Conservation (phyloP, 2,888 invertebrate genomes). For the Automeris io region DNA sequence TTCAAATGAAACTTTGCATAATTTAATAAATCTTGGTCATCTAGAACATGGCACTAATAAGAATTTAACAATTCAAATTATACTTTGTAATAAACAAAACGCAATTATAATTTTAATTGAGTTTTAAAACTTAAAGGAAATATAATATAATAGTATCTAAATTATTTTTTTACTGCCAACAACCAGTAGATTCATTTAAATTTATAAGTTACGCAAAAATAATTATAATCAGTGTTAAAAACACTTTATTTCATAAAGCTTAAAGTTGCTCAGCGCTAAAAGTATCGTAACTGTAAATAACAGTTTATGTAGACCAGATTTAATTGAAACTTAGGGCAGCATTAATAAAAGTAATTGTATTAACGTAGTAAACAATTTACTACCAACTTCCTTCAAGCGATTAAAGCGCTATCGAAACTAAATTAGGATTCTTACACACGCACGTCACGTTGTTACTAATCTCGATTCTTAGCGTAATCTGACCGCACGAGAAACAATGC, state of each 20-base stretch:
- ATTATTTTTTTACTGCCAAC: no score
- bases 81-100: no score
- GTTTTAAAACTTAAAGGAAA: no score
- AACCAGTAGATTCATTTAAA: no score
- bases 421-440: conserved; percentile 53
- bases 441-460: conserved; percentile 69
- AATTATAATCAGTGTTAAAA: no score
- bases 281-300: not conserved
- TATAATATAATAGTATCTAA: no score
- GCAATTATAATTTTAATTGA: no score
- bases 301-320: not conserved
- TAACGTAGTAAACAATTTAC: conserved; percentile 19
- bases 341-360: conserved; percentile 18
- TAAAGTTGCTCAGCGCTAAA: no score
- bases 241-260: no score
- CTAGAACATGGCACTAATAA: not conserved
- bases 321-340: conserved; percentile 2
- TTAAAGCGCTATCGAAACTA: conserved; percentile 45
- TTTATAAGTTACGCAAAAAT: no score
- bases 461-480: conserved; percentile 68
- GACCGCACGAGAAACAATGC: conserved; percentile 63
- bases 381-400: conserved; percentile 17
- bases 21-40: conserved; percentile 36
- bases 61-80: not conserved
- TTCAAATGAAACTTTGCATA: conserved; percentile 63